Evolutionary conservation across 2,113 vertebrate genomes (phyloP).

Genomic region (western clawed frog (Xenopus tropicalis)): DNA sequence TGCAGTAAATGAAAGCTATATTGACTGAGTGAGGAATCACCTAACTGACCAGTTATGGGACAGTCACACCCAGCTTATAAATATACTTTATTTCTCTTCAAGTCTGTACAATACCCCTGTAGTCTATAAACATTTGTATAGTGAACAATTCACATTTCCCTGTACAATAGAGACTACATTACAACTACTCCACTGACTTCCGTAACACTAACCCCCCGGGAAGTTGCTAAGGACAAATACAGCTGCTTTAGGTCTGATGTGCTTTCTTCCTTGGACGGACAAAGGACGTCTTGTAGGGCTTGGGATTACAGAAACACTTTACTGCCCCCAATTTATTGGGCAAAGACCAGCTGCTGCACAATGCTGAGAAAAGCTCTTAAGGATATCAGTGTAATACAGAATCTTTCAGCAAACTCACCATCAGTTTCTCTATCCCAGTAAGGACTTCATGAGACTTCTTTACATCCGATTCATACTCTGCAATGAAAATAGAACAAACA

Average conservation of each 20-base stretch:
- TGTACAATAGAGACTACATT: not conserved
- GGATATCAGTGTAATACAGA: too few relatives aligned
- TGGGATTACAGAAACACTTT: not conserved
- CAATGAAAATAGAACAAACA: constrained; percentile 42
- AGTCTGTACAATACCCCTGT: too few relatives aligned
- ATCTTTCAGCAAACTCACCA: constrained; percentile 70
- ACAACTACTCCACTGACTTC: not conserved
- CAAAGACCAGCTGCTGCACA: too few relatives aligned
- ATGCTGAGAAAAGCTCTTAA: too few relatives aligned
- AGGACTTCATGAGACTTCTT: constrained; percentile 93
- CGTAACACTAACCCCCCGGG: not conserved
- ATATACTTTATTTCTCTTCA: too few relatives aligned
- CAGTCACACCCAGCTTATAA: too few relatives aligned
- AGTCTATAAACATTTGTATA: not conserved
- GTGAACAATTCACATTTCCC: not conserved
- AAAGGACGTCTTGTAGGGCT: constrained; percentile 5
- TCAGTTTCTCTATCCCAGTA: constrained; percentile 93
- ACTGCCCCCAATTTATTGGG: not conserved
- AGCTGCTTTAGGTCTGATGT: too few relatives aligned
- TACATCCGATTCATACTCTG: constrained; percentile 91
- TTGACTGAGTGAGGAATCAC: too few relatives aligned
- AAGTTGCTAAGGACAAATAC: not conserved
- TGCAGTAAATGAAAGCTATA: too few relatives aligned
- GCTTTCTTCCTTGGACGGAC: constrained; percentile 1
- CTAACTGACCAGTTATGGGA: too few relatives aligned